Evolutionary conservation across 2,797 vertebrate genomes (phyloP).

Genomic region (Peromyscus attwateri): DNA sequence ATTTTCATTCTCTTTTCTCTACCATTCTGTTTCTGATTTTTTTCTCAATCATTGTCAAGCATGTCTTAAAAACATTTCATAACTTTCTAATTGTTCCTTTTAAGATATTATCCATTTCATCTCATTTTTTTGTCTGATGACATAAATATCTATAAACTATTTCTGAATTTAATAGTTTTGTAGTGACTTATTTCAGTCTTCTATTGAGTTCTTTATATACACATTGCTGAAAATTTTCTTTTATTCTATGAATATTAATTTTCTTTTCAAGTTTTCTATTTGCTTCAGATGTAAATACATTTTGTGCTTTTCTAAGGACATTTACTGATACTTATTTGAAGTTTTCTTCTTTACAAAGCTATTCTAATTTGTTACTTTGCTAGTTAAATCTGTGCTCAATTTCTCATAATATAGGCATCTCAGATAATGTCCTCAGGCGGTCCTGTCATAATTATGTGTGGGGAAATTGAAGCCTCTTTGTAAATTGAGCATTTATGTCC

Average conservation of each 20-base stretch:
- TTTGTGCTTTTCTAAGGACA: background rate
- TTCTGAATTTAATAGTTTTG: background rate
- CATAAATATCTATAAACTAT: background rate
- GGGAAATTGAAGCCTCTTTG: background rate
- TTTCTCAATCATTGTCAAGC: background rate
- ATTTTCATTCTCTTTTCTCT: background rate
- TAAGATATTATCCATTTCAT: background rate
- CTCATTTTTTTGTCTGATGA: background rate
- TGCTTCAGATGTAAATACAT: background rate
- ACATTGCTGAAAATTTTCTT: background rate
- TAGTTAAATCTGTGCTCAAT: background rate
- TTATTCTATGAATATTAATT: background rate
- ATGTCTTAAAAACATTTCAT: background rate
- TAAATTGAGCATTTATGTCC: background rate
- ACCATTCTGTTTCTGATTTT: background rate
- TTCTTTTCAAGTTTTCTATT: background rate
- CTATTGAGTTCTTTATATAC: background rate
- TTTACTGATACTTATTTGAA: conserved; percentile 37
- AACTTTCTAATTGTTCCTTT: background rate
- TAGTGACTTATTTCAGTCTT: background rate
- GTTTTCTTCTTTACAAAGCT: background rate
- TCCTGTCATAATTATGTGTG: background rate
- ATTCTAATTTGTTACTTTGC: background rate
- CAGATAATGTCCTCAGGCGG: background rate
- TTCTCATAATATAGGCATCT: background rate